Conservation (phyloP, 2,113 vertebrate species). For the Oenanthe oenanthe region DNA sequence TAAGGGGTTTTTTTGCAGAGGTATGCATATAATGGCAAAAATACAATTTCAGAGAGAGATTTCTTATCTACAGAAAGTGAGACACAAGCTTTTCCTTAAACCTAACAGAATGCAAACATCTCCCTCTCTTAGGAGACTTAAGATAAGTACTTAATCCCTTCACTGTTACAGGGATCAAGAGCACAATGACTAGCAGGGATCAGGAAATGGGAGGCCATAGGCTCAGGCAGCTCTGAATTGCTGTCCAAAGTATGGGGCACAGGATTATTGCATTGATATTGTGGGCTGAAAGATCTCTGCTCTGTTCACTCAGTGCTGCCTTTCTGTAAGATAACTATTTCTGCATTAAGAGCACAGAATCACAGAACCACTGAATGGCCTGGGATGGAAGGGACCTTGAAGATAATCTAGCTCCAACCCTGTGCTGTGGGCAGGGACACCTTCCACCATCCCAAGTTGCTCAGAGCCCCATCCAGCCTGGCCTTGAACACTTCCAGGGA, state of each 20-base stretch:
- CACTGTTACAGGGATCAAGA: background rate
- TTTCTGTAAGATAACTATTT: background rate
- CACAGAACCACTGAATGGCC: background rate
- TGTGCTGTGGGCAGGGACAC: background rate
- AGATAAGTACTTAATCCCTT: background rate
- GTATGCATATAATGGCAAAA: accelerated
- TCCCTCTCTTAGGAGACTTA: background rate
- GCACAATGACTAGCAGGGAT: background rate
- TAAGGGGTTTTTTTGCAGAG: background rate
- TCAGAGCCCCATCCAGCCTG: background rate
- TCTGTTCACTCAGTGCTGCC: background rate
- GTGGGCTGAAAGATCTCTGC: background rate
- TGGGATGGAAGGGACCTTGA: background rate
- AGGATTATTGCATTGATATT: background rate
- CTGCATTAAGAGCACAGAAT: background rate
- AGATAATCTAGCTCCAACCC: background rate
- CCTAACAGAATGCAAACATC: background rate
- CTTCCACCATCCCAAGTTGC: background rate
- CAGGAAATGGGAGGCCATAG: background rate
- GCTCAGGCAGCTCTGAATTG: background rate
- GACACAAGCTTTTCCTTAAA: background rate
- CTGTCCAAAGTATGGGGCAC: accelerated
- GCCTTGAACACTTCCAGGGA: background rate
- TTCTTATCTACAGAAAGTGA: background rate
- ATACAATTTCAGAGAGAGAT: background rate